Evolutionary conservation across 2,888 invertebrate genomes (phyloP).

Genomic region (Drosophila koepferae): DNA sequence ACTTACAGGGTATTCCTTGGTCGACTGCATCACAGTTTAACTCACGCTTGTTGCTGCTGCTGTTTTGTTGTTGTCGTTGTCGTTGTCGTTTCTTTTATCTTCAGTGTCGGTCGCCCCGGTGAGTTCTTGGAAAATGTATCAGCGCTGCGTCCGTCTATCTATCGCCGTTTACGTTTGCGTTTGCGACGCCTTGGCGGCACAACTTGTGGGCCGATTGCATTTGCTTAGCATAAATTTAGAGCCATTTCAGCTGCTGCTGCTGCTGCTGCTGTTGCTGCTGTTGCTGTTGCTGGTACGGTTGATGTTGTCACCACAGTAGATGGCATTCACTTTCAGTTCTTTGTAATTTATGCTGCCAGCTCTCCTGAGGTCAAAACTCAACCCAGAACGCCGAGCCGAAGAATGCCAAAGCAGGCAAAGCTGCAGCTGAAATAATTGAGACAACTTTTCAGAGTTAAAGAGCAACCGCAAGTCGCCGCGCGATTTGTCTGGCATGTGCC

Average conservation of each 20-base stretch:
- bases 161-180: conserved; percentile 38
- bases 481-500: background rate
- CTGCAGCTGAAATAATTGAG: conserved; percentile 45
- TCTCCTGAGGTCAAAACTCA: conserved; percentile 63
- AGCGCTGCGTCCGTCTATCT: conserved; percentile 26
- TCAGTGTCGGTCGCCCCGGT: conserved; percentile 12
- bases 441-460: conserved; percentile 25
- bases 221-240: conserved; percentile 76
- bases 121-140: conserved; percentile 51
- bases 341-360: conserved; percentile 61
- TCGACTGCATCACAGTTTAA: background rate
- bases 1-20: background rate
- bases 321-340: conserved; percentile 64
- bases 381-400: conserved; percentile 28
- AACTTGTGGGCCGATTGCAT: conserved; percentile 60
- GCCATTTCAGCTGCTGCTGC: conserved; percentile 15
- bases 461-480: conserved; percentile 22
- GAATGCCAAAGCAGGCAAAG: conserved; percentile 33
- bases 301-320: conserved; percentile 6
- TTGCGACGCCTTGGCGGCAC: conserved; percentile 53
- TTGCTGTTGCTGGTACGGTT: background rate
- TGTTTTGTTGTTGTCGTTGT: conserved; percentile 26
- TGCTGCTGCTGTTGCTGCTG: conserved; percentile 8
- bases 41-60: background rate
- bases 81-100: conserved; percentile 38